Percentiles rank a stretch among this genome's conserved stretches.
Evolutionary conservation across 2,113 vertebrate genomes (phyloP).

Genomic region (Hyla sarda): DNA sequence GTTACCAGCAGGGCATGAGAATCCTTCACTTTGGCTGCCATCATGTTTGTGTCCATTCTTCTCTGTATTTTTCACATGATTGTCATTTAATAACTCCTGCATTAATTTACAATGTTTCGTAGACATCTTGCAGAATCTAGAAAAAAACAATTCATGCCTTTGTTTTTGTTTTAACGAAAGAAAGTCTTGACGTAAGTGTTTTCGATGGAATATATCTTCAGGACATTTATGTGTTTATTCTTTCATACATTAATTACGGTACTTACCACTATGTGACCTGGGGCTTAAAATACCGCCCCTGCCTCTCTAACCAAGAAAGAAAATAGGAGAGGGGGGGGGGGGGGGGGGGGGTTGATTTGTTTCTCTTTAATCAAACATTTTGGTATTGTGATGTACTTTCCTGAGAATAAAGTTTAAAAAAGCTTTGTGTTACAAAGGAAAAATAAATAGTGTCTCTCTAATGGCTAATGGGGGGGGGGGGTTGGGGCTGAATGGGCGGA

Average conservation of each 20-base stretch:
- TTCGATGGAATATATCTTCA: neutral
- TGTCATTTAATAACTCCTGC: neutral
- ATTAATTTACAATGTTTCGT: neutral
- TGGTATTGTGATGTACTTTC: no score
- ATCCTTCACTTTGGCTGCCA: neutral
- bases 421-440: no score
- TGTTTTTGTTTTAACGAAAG: neutral
- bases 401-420: no score
- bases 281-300: neutral
- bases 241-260: neutral
- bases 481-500: no score
- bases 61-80: neutral
- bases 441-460: no score
- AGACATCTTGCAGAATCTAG: neutral
- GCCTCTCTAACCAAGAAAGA: no score
- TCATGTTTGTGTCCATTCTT: neutral
- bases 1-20: no score
- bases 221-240: neutral
- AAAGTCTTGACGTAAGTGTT: neutral
- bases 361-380: no score
- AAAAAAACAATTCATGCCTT: neutral
- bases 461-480: no score
- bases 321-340: no score
- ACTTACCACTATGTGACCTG: neutral
- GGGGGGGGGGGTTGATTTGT: no score